These are phyloP conservation scores for Mythimna impura DNA, from an alignment of 2,888 invertebrate genomes.

Conservation along the genomic window DNA sequence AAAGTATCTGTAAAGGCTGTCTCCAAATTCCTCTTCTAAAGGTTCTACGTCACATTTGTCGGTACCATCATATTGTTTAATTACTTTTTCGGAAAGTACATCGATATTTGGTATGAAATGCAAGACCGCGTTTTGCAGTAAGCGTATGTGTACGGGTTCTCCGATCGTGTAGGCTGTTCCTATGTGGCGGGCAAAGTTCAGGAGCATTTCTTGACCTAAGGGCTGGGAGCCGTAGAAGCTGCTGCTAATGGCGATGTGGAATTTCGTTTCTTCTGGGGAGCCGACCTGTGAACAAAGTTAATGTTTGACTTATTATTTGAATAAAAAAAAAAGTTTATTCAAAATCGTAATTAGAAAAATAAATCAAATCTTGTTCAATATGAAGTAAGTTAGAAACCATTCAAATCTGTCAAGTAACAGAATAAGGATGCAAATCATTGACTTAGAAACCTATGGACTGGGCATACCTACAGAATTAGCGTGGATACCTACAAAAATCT, in stretches of 20 bases:
- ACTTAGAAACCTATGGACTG: no score
- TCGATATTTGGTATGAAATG: constrained; percentile 94
- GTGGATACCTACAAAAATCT: no score
- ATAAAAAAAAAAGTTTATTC: no score
- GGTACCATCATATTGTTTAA: constrained; percentile 75
- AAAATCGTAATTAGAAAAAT: no score
- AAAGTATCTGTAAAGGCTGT: constrained; percentile 89
- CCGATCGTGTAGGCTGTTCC: constrained; percentile 92
- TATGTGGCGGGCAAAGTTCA: constrained; percentile 96
- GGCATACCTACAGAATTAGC: no score
- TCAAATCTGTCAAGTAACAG: no score
- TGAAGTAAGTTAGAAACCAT: no score
- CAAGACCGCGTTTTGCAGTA: constrained; percentile 93
- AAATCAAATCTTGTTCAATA: no score
- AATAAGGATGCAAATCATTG: no score
- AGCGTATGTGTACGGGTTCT: constrained; percentile 91
- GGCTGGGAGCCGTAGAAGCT: constrained; percentile 95
- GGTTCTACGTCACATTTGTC: constrained; percentile 80
- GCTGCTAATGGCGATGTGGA: constrained; percentile 95
- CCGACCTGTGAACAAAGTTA: constrained; percentile 90
- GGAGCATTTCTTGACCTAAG: constrained; percentile 95
- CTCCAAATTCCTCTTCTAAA: constrained; percentile 92
- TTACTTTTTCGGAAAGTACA: constrained; percentile 75
- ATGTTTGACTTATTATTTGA: no score
- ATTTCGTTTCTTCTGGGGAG: constrained; percentile 94